Evolutionary conservation across 2,797 vertebrate species (phyloP).

Genomic region (Ctenopoma multispine): DNA sequence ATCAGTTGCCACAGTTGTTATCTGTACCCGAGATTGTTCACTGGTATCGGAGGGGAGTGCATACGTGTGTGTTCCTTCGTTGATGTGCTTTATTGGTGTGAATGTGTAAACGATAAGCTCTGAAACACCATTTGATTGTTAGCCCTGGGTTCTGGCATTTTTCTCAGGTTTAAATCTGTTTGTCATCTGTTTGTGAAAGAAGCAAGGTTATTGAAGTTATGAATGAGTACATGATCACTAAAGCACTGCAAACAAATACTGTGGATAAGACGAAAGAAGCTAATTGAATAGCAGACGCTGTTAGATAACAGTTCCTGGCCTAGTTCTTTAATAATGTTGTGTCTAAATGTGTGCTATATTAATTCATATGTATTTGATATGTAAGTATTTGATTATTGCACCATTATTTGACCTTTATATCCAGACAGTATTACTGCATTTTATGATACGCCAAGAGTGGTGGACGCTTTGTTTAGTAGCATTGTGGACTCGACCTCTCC

Average conservation of each 20-base stretch:
- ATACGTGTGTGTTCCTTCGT: constrained; percentile 25
- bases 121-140: constrained; percentile 33
- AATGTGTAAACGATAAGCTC: constrained; percentile 31
- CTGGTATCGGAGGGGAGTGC: constrained; percentile 32
- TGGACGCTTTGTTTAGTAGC: constrained; percentile 60
- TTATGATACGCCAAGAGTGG: constrained; percentile 51
- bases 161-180: constrained; percentile 8
- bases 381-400: constrained; percentile 39
- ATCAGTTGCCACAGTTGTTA: constrained; percentile 59
- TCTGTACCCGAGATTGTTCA: constrained; percentile 55
- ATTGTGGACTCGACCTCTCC: constrained; percentile 58
- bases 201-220: constrained; percentile 8
- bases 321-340: constrained; percentile 41
- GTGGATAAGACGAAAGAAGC: background rate
- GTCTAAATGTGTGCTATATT: constrained; percentile 45
- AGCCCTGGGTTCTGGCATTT: constrained; percentile 17
- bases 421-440: constrained; percentile 51
- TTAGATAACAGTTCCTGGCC: constrained; percentile 62
- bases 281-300: background rate
- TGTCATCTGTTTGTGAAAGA: constrained; percentile 10
- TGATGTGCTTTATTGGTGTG: constrained; percentile 22
- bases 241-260: background rate
- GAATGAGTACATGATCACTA: background rate
- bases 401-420: constrained; percentile 52
- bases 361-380: constrained; percentile 47